Evolutionary conservation across 2,888 invertebrate genomes (phyloP), one percentile per base, ranked within the genome.

Genomic region (Tubulanus polymorphus): DNA sequence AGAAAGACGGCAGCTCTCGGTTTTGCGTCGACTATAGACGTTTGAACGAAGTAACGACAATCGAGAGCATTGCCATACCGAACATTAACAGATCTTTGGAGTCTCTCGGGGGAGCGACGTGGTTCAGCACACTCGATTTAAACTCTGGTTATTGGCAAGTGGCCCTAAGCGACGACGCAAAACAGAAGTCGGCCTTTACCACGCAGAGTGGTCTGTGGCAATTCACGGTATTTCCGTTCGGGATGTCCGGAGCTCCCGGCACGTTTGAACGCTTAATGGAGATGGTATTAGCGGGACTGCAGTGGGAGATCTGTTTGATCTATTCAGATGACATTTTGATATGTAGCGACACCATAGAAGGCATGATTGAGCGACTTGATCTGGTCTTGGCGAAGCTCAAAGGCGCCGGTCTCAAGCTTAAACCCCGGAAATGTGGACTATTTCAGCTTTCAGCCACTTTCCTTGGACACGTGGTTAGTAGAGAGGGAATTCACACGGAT

Each of bases 41-140:
- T 1, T 12, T 63, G 6, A 65, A 65, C 55, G 55, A 57, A 2
- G 25, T 54, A 10, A 63, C 61, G 5, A 47, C 58, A 18, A 61
- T 57, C 28, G 64, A 66, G 53, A 55, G 45, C 6, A 55, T 63
- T 35, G 59, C 59, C 5, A 41, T 66, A 29, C 62, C 63, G 10
- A 27, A 61, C 1, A 57, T 59, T 10, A 54, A 60, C 48, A 62
- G 63, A 12, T 60, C 56, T 28, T 37, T 64, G n/a, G 61, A 64
- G 30, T 51, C 54, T 1, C 52, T 64, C 15, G 53, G 54, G 12
- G 60, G 60, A 12, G 45, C 54, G 10, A 53, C 52, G 37, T 60
- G 56, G 58, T 64, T 63, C 32, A 56, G 37, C 15, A 57, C 59
- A 18, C 55, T 63, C 51, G 65, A 65, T 30, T 29, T 65, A 1